Evolutionary conservation across 2,888 invertebrate genomes (phyloP), one percentile per base, ranked within the genome.

Genomic region (Margaritifera margaritifera): DNA sequence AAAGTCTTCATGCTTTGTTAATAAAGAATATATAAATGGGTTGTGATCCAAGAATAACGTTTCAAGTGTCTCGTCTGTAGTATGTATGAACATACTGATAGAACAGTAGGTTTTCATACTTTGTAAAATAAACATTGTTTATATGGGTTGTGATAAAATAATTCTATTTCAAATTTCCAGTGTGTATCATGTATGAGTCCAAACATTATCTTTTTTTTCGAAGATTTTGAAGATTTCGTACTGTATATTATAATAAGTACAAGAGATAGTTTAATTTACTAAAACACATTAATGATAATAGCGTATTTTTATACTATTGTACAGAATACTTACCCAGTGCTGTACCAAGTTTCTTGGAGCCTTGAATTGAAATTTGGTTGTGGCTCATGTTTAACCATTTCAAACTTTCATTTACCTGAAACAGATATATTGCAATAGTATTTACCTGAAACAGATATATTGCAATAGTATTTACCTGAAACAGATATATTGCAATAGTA

Each of bases 311-410:
- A 2, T 55, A 15, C 15, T 51, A 57, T 42, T 25, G 42, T 56
- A 42, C 20, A 20, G 20, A 19, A 58, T 74, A 72, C 75, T 70
- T 77, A 86, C 87, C 84, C 19, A 88, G 66, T 22, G 85, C 84
- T 66, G 80, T 73, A n/a, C 86, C 85, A 4, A 88, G 74, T 24
- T 76, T 74, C 22, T 83, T 78, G 6, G 85, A 84, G 5, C 87
- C 86, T 6, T 79, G 74, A n/a, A 84, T 79, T 0, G 82, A 82
- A 27, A 89, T 85, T 22, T 79, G 74, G 71, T 89, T 89, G 68
- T 84, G 81, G 74, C 87, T 86, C 31, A 89, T 76, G 58, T 87
- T 80, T 51, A 89, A 69, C 75, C 81, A 78, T 6, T 77, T 75
- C 24, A 89, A 65, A 6, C 70, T 79, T 18, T 75, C 73, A 64